Percentiles rank a stretch among this genome's conserved stretches.
Conservation (phyloP, 2,888 invertebrate genomes). For the Pasiphila rectangulata region DNA sequence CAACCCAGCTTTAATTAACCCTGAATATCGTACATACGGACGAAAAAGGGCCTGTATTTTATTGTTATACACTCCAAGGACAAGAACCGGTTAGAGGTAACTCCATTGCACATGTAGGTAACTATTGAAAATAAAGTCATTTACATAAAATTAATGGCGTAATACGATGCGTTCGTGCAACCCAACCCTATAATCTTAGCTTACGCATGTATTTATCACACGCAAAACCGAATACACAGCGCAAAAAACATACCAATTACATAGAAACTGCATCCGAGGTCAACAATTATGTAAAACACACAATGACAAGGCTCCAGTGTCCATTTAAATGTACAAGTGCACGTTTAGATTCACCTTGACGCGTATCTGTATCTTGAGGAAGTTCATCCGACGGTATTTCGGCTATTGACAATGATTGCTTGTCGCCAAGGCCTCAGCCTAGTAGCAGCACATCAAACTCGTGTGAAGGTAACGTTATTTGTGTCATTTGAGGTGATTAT, state of each 20-base stretch:
- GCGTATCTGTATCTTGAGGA: conserved; percentile 58
- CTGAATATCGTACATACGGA: not conserved
- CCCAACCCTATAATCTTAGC: conserved; percentile 9
- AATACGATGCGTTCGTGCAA: conserved; percentile 6
- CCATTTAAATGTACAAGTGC: conserved; percentile 53
- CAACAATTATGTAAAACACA: conserved; percentile 62
- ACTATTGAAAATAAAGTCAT: conserved; percentile 16
- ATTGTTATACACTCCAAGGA: conserved; percentile 1
- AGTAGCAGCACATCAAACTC: conserved; percentile 18
- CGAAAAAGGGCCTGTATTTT: not conserved
- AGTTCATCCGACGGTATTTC: conserved; percentile 55
- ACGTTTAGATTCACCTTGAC: conserved; percentile 64
- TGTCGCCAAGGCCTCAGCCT: conserved; percentile 38
- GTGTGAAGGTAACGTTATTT: conserved; percentile 19
- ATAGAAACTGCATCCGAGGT: conserved; percentile 53
- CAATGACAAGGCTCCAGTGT: conserved; percentile 63
- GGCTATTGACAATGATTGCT: conserved; percentile 53
- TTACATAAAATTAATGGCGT: conserved; percentile 6
- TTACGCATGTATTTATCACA: conserved; percentile 12
- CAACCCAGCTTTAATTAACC: not conserved
- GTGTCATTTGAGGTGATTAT: conserved; percentile 15
- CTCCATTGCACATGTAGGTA: not conserved
- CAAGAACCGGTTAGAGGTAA: conserved; percentile 1
- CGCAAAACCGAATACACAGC: conserved; percentile 21
- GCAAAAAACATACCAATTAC: conserved; percentile 39